Base-by-base conservation (phyloP, 2,113 vertebrate species). In the Datnioides undecimradiatus region DNA sequence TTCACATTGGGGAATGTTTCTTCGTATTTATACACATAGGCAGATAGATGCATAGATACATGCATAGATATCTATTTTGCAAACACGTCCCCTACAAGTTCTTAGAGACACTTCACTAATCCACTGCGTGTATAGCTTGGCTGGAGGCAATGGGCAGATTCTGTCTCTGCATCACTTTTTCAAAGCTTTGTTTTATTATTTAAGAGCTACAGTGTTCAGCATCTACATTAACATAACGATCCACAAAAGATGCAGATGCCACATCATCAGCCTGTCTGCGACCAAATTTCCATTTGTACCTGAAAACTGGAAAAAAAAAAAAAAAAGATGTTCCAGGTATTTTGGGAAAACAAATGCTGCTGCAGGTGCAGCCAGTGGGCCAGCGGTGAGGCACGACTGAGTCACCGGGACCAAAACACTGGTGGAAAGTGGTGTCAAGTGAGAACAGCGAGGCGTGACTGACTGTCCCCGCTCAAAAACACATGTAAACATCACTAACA, bases 351-450 rank as follows among this genome's bases (percentile, higher is more conserved):
- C 41, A 77, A 27, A 72, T n/a, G 23, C 21, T 57, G 46, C 58
- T 48, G 16, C 60, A 54, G 73, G 64, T 74, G 57, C 33, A 54
- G 43, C 31, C 19, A 48, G 16, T 46, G 38, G 45, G 43, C 31
- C 19, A 48, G 16, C 41, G 38, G 45, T 60, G 73, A 78, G 58
- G 23, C 29, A 19, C 4, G n/a, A 16, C 34, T 81, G 77, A 81
- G 67, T 79, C 73, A 84, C 54, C 57, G 27, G 38, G 36, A 76
- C 54, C 34, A 9, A 40, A 72, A 75, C 79, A 77, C 59, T 65
- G 54, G 23, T n/a, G 51, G 12, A 72, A 65, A 79, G 58, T 2
- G 13, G 34, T 63, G 65, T 79, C 6, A 67, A 85, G 68, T 55
- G 45, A 68, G 25, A 62, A 54, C 73, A 70, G 57, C 10, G 16